These are phyloP conservation scores for Scolanthus callimorphus DNA, from an alignment of 92 coral and sea anemone species.

Conservation along the genomic window DNA sequence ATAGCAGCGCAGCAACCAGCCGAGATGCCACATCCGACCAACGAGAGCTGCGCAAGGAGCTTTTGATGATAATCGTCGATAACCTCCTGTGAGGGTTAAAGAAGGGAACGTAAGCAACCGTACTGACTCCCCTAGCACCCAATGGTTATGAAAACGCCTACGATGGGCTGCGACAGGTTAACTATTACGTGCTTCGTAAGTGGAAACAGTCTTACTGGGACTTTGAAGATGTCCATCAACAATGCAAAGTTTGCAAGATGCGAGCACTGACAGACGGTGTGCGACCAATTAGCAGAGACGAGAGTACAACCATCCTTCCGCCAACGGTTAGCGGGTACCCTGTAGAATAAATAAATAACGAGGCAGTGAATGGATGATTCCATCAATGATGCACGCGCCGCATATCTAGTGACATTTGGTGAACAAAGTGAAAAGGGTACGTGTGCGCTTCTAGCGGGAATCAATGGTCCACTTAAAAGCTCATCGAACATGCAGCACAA, in stretches of 20 bases:
- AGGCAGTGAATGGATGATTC: no score
- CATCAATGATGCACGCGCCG: no score
- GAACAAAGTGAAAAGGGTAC: no score
- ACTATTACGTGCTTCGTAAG: no score
- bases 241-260: slow-evolving; percentile 89
- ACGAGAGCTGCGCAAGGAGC: slow-evolving; percentile 59
- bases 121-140: no score
- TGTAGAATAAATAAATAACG: slow-evolving; percentile 5
- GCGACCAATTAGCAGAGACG: slow-evolving; percentile 44
- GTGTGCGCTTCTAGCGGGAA: no score
- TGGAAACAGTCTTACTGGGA: slow-evolving; percentile 63
- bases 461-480: no score
- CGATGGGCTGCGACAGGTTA: no score
- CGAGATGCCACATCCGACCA: slow-evolving; percentile 75
- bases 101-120: no score
- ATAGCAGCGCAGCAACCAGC: slow-evolving; percentile 57
- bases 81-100: slow-evolving; percentile 37
- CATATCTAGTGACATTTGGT: no score
- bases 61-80: slow-evolving; percentile 27
- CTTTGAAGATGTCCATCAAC: slow-evolving; percentile 62
- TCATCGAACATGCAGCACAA: no score
- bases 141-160: no score
- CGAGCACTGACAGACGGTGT: slow-evolving; percentile 86
- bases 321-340: slow-evolving; percentile 75
- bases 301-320: slow-evolving; percentile 54